Percentiles rank a stretch among this genome's conserved stretches.
Evolutionary conservation across 2,888 invertebrate genomes (phyloP).

Genomic region (Pyrrhopygopsis socrates): DNA sequence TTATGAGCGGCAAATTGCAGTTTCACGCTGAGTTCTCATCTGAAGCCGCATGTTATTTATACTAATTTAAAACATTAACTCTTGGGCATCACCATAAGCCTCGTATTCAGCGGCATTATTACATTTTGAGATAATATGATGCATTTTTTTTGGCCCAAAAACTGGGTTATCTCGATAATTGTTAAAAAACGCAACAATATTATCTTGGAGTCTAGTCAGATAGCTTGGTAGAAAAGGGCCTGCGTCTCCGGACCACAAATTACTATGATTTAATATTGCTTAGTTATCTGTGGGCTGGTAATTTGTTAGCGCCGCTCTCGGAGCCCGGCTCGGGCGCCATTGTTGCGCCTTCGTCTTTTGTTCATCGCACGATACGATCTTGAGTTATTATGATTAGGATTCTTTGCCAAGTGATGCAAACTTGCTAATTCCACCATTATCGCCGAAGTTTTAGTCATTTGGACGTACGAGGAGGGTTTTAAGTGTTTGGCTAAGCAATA

Average conservation of each 20-base stretch:
- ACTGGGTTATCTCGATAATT: conserved; percentile 86
- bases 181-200: conserved; percentile 89
- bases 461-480: conserved; percentile 67
- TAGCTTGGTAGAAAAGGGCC: conserved; percentile 91
- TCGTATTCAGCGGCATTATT: not conserved
- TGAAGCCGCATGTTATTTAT: conserved; percentile 89
- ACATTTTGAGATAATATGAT: conserved; percentile 17
- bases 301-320: conserved; percentile 94
- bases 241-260: conserved; percentile 94
- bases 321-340: conserved; percentile 93
- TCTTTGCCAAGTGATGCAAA: conserved; percentile 94
- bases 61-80: conserved; percentile 50
- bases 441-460: conserved; percentile 91
- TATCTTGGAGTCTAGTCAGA: conserved; percentile 89
- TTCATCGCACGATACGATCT: conserved; percentile 94
- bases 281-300: conserved; percentile 95
- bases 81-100: conserved; percentile 40
- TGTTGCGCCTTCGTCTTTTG: conserved; percentile 94
- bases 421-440: conserved; percentile 94
- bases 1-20: conserved; percentile 92
- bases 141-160: conserved; percentile 39
- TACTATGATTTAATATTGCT: conserved; percentile 95
- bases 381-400: conserved; percentile 95
- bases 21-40: conserved; percentile 90
- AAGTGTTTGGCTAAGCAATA: conserved; percentile 27